Percentiles rank a stretch among this genome's conserved stretches.
phyloP scores from a whole-genome alignment of 2,888 invertebrate genomes.

The Drosophila crucigera region DNA sequence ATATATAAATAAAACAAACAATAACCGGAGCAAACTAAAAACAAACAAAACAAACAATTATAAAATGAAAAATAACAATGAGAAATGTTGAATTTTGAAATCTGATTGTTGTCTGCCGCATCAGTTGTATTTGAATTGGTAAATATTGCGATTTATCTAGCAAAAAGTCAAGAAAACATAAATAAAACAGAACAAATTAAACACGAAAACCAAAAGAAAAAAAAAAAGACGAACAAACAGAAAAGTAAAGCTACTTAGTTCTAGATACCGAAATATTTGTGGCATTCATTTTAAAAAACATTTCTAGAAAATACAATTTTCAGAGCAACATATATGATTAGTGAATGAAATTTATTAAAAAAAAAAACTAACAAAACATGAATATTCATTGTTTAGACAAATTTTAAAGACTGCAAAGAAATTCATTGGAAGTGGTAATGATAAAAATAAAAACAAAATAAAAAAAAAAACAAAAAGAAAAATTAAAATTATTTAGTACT shows the following conservation, averaged over 20 bases:
- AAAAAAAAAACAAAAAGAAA: constrained; percentile 39
- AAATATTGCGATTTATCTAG: constrained; percentile 61
- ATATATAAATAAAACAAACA: not conserved
- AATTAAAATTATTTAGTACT: constrained; percentile 76
- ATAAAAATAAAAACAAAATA: constrained; percentile 46
- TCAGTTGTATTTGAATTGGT: constrained; percentile 54
- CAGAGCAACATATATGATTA: constrained; percentile 54
- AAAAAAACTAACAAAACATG: constrained; percentile 59
- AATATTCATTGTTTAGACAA: constrained; percentile 83
- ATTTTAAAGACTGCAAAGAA: constrained; percentile 85
- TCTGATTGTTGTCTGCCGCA: constrained; percentile 76
- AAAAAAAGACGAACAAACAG: constrained; percentile 2
- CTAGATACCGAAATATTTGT: constrained; percentile 47
- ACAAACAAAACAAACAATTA: not conserved
- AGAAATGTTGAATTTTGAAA: constrained; percentile 69
- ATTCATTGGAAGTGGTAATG: constrained; percentile 84
- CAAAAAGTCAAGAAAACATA: constrained; percentile 14
- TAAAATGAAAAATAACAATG: constrained; percentile 14
- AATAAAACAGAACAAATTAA: constrained; percentile 14
- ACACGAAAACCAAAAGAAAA: constrained; percentile 9
- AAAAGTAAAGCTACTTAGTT: constrained; percentile 45
- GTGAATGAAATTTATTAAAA: constrained; percentile 54
- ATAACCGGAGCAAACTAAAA: constrained; percentile 36
- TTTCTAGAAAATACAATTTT: constrained; percentile 60
- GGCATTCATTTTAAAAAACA: constrained; percentile 54